A percentile compares a stretch with the other conserved stretches of the same genome.
Conservation (phyloP, 2,113 vertebrate genomes). For the Notechis scutatus region DNA sequence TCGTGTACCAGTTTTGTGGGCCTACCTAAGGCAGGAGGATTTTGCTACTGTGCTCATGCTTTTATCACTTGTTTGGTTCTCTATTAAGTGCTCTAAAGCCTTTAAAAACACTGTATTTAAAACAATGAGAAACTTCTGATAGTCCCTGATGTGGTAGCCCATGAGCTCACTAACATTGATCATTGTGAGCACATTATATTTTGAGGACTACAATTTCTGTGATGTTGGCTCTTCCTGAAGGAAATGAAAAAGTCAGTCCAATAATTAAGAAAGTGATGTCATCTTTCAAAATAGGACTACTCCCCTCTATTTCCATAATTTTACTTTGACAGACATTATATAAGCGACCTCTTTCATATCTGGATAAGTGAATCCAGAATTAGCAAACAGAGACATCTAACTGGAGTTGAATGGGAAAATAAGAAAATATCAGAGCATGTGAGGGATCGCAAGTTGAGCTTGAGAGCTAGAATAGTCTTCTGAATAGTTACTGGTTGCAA, state of each 20-base stretch:
- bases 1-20: neutral
- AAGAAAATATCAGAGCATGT: neutral
- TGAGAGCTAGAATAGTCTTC: neutral
- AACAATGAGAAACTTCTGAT: neutral
- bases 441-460: neutral
- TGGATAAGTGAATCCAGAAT: neutral
- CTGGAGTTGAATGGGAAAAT: neutral
- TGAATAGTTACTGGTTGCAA: neutral
- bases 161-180: neutral
- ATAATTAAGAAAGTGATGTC: neutral
- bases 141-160: neutral
- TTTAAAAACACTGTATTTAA: neutral
- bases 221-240: neutral
- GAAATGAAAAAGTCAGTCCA: neutral
- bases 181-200: neutral
- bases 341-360: neutral
- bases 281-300: neutral
- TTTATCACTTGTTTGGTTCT: neutral
- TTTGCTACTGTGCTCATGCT: neutral
- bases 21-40: neutral
- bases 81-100: neutral
- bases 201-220: neutral
- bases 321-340: neutral
- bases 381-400: neutral
- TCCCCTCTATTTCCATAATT: neutral